A percentile compares a stretch with the other conserved stretches of the same genome.
These are phyloP conservation scores for Coracopsis vasa DNA, from an alignment of 2,113 vertebrate species.

Conservation along the genomic window DNA sequence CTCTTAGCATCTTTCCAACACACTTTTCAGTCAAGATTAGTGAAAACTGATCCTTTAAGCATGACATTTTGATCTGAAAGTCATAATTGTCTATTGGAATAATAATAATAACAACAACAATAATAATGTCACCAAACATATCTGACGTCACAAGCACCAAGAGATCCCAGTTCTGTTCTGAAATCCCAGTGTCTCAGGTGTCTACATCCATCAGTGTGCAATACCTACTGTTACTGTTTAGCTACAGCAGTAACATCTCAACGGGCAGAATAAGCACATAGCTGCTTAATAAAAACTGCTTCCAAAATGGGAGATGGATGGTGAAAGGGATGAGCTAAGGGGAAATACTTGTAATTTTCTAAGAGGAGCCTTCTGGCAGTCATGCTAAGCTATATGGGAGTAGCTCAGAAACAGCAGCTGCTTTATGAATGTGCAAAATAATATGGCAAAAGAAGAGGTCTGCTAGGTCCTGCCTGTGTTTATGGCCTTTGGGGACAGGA, in stretches of 20 bases:
- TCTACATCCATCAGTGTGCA: rapidly evolving
- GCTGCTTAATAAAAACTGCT: background rate
- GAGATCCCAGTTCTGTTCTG: background rate
- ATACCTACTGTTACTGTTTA: background rate
- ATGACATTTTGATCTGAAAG: background rate
- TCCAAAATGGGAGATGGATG: background rate
- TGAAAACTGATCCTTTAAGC: background rate
- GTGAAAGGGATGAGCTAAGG: background rate
- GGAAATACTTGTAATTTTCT: background rate
- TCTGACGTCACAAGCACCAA: background rate
- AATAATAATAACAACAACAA: background rate
- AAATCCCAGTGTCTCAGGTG: background rate
- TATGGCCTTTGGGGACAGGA: background rate
- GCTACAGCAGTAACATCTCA: background rate
- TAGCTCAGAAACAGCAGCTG: background rate
- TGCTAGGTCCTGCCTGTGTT: background rate
- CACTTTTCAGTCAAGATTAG: background rate
- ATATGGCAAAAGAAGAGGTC: background rate
- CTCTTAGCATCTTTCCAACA: background rate
- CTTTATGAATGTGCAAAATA: background rate
- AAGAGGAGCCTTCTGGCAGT: background rate
- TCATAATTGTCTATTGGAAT: background rate
- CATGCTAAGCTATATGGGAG: background rate
- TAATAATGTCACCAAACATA: background rate
- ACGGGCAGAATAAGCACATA: background rate